phyloP scores from a whole-genome alignment of 2,888 invertebrate species.

The Agrotis clavis region DNA sequence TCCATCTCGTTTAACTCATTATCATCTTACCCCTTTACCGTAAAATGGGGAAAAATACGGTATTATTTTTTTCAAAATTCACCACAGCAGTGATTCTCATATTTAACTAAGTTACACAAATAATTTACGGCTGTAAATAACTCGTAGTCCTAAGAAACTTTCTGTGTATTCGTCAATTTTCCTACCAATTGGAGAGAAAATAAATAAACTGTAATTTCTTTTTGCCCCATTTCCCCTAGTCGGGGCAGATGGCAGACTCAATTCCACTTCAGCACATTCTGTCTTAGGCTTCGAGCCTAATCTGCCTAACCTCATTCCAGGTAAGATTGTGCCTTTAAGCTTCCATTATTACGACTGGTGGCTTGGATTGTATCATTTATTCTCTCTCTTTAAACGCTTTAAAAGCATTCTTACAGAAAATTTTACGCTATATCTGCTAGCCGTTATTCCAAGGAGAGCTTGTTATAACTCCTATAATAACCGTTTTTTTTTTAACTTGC shows the following conservation, averaged over 20 bases:
- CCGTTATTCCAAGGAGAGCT: not conserved
- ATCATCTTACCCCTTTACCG: too few relatives aligned
- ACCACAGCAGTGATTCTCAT: not conserved
- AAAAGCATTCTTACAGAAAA: not conserved
- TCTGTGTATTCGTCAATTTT: not conserved
- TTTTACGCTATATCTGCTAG: slow-evolving; percentile 2
- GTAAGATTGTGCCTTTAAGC: slow-evolving; percentile 33
- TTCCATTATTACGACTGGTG: slow-evolving; percentile 8
- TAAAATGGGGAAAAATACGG: too few relatives aligned
- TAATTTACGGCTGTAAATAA: slow-evolving; percentile 9
- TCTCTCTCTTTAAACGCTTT: slow-evolving; percentile 10
- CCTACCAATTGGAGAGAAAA: not conserved
- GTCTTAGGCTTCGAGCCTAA: slow-evolving; percentile 47
- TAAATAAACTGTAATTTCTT: slow-evolving; percentile 24
- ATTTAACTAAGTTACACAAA: not conserved
- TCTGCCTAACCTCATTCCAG: slow-evolving; percentile 46
- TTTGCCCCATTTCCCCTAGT: slow-evolving; percentile 49
- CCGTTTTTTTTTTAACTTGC: not conserved
- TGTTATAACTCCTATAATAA: slow-evolving; percentile 3
- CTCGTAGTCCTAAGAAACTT: not conserved
- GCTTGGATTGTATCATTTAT: slow-evolving; percentile 17
- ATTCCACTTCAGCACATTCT: slow-evolving; percentile 35
- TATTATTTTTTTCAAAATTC: too few relatives aligned
- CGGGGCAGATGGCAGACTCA: slow-evolving; percentile 44
- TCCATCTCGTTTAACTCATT: too few relatives aligned